Percentiles rank a stretch among this genome's conserved stretches.
phyloP scores from a whole-genome alignment of 2,888 invertebrate genomes.

The Cremastinae sp. region DNA sequence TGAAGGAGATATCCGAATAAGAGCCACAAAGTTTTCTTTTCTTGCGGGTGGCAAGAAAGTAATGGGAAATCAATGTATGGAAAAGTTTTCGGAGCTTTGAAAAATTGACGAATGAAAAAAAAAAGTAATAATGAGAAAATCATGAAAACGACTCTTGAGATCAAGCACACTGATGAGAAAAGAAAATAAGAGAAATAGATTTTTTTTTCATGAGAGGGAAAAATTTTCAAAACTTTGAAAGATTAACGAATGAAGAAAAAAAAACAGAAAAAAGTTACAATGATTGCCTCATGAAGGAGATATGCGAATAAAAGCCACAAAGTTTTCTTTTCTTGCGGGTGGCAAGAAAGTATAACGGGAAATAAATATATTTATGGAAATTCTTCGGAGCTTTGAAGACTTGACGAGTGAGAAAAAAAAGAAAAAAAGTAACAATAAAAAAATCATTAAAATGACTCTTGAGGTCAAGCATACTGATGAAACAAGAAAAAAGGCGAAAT shows the following conservation, averaged over 20 bases:
- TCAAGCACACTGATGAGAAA: neutral
- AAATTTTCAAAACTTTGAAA: too few species aligned
- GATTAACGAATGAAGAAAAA: too few species aligned
- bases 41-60: neutral
- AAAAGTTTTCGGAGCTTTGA: neutral
- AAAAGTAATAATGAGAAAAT: slow-evolving; percentile 25
- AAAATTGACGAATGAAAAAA: neutral
- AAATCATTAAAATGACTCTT: neutral
- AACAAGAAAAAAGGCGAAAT: too few species aligned
- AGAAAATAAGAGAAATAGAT: neutral
- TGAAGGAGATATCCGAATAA: neutral
- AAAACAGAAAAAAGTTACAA: neutral
- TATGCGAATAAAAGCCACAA: neutral
- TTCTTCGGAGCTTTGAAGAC: neutral
- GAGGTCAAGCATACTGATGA: neutral
- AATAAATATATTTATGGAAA: slow-evolving; percentile 1
- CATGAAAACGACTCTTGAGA: neutral
- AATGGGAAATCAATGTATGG: slow-evolving; percentile 34
- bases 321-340: neutral
- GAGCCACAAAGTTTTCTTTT: neutral
- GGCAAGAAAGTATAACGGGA: slow-evolving; percentile 21
- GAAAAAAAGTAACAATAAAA: slow-evolving; percentile 25
- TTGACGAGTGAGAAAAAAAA: neutral
- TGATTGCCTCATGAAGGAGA: neutral
- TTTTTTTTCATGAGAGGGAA: neutral